These are phyloP conservation scores for Pterobdella sp. DNA, from an alignment of 2,888 invertebrate species.

Conservation along the genomic window DNA sequence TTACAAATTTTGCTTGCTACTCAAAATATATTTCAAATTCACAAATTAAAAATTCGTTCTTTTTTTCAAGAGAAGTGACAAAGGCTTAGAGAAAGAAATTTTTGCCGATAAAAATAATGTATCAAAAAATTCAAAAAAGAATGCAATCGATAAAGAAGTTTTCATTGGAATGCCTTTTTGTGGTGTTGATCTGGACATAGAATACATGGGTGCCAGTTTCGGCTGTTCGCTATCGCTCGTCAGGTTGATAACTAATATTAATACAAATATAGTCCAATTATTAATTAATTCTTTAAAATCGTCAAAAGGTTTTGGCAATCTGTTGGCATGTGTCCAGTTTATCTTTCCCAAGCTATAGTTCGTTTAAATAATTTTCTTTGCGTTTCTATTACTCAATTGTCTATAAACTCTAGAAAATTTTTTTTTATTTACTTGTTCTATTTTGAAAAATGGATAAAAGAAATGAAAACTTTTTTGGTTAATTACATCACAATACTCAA, in stretches of 20 bases:
- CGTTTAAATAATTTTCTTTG: no score
- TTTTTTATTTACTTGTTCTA: no score
- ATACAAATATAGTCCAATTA: conserved; percentile 29
- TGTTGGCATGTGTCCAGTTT: conserved; percentile 74
- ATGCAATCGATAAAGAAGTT: conserved; percentile 63
- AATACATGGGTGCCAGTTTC: conserved; percentile 89
- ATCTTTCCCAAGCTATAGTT: conserved; percentile 73
- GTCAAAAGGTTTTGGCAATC: conserved; percentile 69
- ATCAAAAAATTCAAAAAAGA: conserved; percentile 42
- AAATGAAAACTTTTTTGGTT: no score
- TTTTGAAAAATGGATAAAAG: no score
- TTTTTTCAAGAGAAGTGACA: no score
- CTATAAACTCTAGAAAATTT: no score
- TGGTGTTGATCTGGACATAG: conserved; percentile 63
- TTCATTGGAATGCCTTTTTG: conserved; percentile 75
- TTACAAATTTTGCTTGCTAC: background rate
- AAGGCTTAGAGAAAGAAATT: no score
- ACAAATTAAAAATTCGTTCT: no score
- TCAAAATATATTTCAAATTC: no score
- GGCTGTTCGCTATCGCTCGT: conserved; percentile 79
- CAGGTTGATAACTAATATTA: conserved; percentile 56
- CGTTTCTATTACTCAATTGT: no score
- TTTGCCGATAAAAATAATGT: conserved; percentile 58
- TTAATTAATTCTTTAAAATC: background rate
- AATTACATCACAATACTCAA: background rate